Conservation (phyloP, 2,888 invertebrate species). For the Zele albiditarsus region DNA sequence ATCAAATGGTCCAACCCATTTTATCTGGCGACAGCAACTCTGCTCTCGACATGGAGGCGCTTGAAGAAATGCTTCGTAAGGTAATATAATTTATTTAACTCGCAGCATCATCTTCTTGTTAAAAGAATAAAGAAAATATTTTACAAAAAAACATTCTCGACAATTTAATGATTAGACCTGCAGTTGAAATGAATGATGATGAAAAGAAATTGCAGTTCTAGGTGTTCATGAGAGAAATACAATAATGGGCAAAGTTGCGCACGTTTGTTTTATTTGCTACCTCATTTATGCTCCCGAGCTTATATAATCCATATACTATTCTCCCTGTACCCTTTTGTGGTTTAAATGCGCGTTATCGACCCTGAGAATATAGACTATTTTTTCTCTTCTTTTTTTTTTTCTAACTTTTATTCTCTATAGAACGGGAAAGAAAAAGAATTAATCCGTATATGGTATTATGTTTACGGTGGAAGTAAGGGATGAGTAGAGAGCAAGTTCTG, state of each 20-base stretch:
- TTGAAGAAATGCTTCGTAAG: constrained; percentile 87
- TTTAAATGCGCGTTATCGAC: constrained; percentile 64
- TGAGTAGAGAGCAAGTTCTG: constrained; percentile 29
- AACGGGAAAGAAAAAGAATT: constrained; percentile 45
- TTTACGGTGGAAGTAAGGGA: not conserved
- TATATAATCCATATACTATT: not conserved
- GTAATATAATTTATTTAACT: constrained; percentile 71
- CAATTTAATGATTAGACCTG: constrained; percentile 7
- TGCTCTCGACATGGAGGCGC: constrained; percentile 82
- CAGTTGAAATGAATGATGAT: not conserved
- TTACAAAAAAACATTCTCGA: not conserved
- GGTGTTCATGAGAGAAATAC: not conserved
- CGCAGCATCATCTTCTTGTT: no score
- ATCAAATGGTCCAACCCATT: constrained; percentile 70
- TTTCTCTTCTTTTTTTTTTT: constrained; percentile 20
- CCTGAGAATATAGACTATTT: constrained; percentile 32
- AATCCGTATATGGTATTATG: constrained; percentile 41
- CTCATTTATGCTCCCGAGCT: not conserved
- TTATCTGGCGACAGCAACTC: constrained; percentile 76
- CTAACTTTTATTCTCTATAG: constrained; percentile 31
- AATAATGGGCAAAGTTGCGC: constrained; percentile 4
- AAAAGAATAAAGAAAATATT: no score
- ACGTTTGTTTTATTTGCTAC: not conserved
- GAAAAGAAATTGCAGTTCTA: not conserved
- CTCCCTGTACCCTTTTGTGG: constrained; percentile 54